Evolutionary conservation across 2,888 invertebrate genomes (phyloP), one percentile per base, ranked within the genome.

Genomic region (Drosophila multiciliata): DNA sequence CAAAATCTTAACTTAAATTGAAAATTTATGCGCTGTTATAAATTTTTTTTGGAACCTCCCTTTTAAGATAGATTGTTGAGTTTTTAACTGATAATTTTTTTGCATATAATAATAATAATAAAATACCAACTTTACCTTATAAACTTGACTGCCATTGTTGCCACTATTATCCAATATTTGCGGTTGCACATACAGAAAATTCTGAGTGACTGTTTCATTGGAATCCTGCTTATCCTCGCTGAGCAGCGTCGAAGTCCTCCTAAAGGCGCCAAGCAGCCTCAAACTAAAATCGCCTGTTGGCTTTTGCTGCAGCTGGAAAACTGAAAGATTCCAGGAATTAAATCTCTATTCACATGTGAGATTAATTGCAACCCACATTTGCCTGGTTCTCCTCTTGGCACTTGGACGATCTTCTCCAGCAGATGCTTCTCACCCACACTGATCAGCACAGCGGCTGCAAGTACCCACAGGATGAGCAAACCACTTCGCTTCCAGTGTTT

Each of bases 371-470:
- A 70, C 82, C 73, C 67, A 93, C 93, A 80, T 80, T 92, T 93
- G 26, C 87, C 88, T 40, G 45, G 23, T 9, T 83, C 85, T 0
- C 89, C 83, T 23, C 83, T 84, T 4, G 93, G 92, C 65, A 93
- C 90, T 40, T 90, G 87, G 2, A 93, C 53, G 38, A 92, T 92
- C 65, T 92, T 92, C 66, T 91, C 87, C 50, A 92, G 71, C 60
- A 93, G 70, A 75, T 88, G 87, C 65, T 93, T 93, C 72, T 93
- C 93, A 3, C 90, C 90, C 59, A 91, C 90, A 4, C 82, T 79
- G 29, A 92, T 90, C n/a, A 93, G 73, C 1, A 89, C 82, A 1
- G 82, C 66, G 1, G 92, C 92, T 3, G 91, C 87, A 17, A 92
- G 74, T 5, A 90, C 9, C 93, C 93, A 93, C 50, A 92, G 83